Conservation (phyloP, 2,797 vertebrate genomes). For the Rhyacichthys aspro region DNA sequence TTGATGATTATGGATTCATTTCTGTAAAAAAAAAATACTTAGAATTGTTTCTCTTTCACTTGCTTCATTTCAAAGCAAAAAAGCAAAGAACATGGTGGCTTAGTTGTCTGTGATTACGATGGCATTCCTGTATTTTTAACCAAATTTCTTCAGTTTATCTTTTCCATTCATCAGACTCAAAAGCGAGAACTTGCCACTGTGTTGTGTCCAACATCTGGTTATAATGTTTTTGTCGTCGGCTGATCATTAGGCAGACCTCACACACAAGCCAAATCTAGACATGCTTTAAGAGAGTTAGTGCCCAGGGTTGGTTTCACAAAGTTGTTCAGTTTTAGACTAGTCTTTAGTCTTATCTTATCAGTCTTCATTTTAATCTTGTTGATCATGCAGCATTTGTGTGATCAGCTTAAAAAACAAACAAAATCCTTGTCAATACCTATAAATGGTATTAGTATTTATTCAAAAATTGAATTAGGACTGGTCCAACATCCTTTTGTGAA, state of each 20-base stretch:
- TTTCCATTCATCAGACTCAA: slow-evolving; percentile 51
- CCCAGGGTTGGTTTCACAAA: background rate
- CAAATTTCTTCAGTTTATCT: slow-evolving; percentile 38
- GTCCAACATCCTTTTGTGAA: too few relatives aligned
- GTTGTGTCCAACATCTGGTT: slow-evolving; percentile 56
- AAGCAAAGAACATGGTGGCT: slow-evolving; percentile 57
- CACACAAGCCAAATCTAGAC: slow-evolving; percentile 1
- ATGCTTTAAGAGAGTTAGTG: background rate
- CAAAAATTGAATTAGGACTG: too few relatives aligned
- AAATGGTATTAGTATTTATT: background rate
- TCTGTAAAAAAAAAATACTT: slow-evolving; percentile 58
- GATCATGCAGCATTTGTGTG: too few relatives aligned
- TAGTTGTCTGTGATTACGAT: slow-evolving; percentile 66
- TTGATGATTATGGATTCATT: slow-evolving; percentile 72
- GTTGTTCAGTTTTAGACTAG: background rate
- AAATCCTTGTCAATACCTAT: too few relatives aligned
- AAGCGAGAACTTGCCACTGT: slow-evolving; percentile 43
- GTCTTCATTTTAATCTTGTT: too few relatives aligned
- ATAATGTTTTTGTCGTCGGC: slow-evolving; percentile 40
- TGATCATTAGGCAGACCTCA: slow-evolving; percentile 30
- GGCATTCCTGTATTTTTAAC: slow-evolving; percentile 64
- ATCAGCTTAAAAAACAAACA: background rate
- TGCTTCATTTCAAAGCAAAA: slow-evolving; percentile 60
- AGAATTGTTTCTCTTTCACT: slow-evolving; percentile 64
- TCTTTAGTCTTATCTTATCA: slow-evolving; percentile 2